Percentiles rank a stretch among this genome's conserved stretches.
phyloP scores from a whole-genome alignment of 2,888 invertebrate species.

The Rapana venosa region DNA sequence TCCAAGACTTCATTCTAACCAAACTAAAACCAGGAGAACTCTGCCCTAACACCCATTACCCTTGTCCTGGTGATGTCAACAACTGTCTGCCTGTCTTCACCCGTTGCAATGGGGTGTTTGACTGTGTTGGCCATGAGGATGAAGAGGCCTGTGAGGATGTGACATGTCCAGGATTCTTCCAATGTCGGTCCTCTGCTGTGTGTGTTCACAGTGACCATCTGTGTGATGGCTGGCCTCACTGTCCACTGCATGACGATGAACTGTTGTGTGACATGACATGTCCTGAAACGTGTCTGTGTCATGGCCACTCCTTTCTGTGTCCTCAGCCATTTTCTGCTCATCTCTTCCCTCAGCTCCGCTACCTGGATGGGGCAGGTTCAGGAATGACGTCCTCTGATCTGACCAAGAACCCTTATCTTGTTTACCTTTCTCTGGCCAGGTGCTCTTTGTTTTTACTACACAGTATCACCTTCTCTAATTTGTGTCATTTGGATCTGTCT shows the following conservation, averaged over 20 bases:
- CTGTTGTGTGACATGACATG: background rate
- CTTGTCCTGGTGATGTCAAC: background rate
- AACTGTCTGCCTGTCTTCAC: constrained; percentile 1
- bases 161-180: constrained; percentile 1
- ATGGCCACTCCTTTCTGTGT: background rate
- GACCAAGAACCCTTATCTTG: background rate
- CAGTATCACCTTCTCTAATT: background rate
- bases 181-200: background rate
- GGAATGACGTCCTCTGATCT: background rate
- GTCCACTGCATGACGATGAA: constrained; percentile 17
- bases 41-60: background rate
- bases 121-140: background rate
- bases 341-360: background rate
- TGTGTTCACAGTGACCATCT: constrained; percentile 4
- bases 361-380: background rate
- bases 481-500: background rate
- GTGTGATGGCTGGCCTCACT: constrained; percentile 10
- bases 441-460: constrained; percentile 1
- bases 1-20: background rate
- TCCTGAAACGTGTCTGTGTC: background rate
- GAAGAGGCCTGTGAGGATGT: background rate
- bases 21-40: background rate
- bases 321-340: background rate
- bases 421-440: background rate
- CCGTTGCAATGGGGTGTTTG: background rate